Evolutionary conservation across 1,140 invertebrate species (phyloP), one percentile per base, ranked within the genome.

Genomic region (Cheumatopsyche charites): DNA sequence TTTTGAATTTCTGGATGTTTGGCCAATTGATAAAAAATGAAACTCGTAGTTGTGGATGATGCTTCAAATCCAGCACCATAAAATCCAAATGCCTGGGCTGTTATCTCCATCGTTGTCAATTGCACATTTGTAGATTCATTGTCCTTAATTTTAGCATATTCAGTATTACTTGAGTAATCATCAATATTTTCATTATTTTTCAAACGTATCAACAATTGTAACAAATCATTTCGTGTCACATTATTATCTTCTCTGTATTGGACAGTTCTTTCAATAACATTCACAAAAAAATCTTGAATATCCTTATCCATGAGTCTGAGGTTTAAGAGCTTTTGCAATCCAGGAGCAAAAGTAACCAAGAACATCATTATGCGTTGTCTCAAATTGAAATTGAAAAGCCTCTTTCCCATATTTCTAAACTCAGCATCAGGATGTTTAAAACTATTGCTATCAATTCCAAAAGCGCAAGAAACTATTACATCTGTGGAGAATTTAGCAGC

Each of bases 361-460:
- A 17, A 11, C 7, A 26, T 5, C 19, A 1, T 70, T 1, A 66
- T 2, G 0, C 11, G 3, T 12, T 52, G 0, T 1, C 41, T 5
- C 4, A 36, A 2, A 66, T 41, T 36, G 1, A 21, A 13, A 3
- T 77, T 69, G 17, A 76, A 73, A 6, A 80, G 45, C 62, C 76
- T 68, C 7, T 78, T 74, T 0, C 84, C 84, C 77, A 86, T 83
- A 36, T 77, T 63, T 21, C 80, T 77, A 73, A 88, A 88, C 71
- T 85, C 80, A 41, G 85, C 83, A 19, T 84, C 72, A 0, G 82
- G 79, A 74, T 84, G 76, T 15, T 76, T 78, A 72, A 88, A 79
- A 3, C 82, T 84, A 69, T 87, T 83, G n/a, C 82, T 83, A 61
- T 87, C 81, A 2, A 88, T 77, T 7, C 87, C 87, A 76, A 88